Evolutionary conservation across 2,888 invertebrate genomes (phyloP).

Genomic region (Amorpha juglandis): DNA sequence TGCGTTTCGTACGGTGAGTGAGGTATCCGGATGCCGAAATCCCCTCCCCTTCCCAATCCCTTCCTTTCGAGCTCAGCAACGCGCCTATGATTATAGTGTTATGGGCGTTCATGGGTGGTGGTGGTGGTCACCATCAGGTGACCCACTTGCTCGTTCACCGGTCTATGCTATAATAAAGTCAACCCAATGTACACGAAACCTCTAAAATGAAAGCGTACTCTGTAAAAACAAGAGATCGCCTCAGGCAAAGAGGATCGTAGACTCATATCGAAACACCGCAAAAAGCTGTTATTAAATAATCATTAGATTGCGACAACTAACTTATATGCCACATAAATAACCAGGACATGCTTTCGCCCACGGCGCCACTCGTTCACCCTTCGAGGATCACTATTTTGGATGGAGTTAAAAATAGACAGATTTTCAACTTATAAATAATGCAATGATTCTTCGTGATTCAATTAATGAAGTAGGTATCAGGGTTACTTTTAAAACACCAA

Average conservation of each 20-base stretch:
- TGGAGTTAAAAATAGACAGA: neutral
- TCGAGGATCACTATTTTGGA: neutral
- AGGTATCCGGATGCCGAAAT: too few relatives aligned
- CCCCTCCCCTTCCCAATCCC: too few relatives aligned
- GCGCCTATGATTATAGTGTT: too few relatives aligned
- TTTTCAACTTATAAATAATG: neutral
- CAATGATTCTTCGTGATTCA: too few relatives aligned
- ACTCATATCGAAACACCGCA: constrained; percentile 54
- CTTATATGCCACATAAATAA: constrained; percentile 29
- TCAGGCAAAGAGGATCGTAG: constrained; percentile 61
- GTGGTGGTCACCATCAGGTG: too few relatives aligned
- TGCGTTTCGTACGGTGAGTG: too few relatives aligned
- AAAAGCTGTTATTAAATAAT: constrained; percentile 76
- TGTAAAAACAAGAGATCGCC: constrained; percentile 66
- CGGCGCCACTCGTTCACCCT: constrained; percentile 15
- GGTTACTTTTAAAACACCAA: too few relatives aligned
- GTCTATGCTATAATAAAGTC: too few relatives aligned
- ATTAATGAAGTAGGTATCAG: too few relatives aligned
- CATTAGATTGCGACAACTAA: constrained; percentile 68
- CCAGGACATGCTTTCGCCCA: constrained; percentile 27
- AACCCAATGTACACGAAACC: constrained; percentile 28
- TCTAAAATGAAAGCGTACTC: constrained; percentile 47
- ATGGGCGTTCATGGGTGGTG: too few relatives aligned
- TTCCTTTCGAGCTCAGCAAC: too few relatives aligned
- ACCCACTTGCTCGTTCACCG: too few relatives aligned